Evolutionary conservation across 1,140 invertebrate genomes (phyloP).

Genomic region (Rhizoglyphus robini): DNA sequence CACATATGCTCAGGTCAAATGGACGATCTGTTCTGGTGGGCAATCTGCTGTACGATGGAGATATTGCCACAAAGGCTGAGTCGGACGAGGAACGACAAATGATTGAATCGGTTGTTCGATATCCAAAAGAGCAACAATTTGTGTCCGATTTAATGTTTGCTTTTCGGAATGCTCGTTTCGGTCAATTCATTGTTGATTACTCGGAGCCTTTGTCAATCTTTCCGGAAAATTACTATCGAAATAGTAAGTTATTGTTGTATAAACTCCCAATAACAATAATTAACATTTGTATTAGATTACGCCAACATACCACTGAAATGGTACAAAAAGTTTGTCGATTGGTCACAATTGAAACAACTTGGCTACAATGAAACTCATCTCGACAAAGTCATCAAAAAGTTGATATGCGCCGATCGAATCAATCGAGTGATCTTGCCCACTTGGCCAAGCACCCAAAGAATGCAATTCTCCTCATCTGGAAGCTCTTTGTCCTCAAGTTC

Average conservation of each 20-base stretch:
- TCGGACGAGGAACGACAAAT: background rate
- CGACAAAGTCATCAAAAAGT: background rate
- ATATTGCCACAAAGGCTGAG: background rate
- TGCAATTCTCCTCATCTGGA: no score
- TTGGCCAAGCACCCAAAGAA: no score
- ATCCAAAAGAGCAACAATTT: conserved; percentile 5
- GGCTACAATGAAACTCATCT: background rate
- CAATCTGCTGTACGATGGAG: background rate
- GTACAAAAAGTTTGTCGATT: conserved; percentile 3
- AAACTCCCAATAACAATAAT: no score
- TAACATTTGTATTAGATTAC: no score
- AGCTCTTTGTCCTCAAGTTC: background rate
- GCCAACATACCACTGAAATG: no score
- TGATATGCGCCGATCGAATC: background rate
- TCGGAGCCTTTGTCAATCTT: background rate
- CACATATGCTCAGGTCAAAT: background rate
- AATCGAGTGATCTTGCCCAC: background rate
- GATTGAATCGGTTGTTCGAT: background rate
- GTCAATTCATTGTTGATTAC: background rate
- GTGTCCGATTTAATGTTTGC: background rate
- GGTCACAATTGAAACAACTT: no score
- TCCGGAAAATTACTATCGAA: background rate
- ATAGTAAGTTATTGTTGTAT: no score
- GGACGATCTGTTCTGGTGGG: background rate
- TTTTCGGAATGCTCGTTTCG: background rate